Evolutionary conservation across 2,888 invertebrate species (phyloP).

Genomic region (Euplagia quadripunctaria): DNA sequence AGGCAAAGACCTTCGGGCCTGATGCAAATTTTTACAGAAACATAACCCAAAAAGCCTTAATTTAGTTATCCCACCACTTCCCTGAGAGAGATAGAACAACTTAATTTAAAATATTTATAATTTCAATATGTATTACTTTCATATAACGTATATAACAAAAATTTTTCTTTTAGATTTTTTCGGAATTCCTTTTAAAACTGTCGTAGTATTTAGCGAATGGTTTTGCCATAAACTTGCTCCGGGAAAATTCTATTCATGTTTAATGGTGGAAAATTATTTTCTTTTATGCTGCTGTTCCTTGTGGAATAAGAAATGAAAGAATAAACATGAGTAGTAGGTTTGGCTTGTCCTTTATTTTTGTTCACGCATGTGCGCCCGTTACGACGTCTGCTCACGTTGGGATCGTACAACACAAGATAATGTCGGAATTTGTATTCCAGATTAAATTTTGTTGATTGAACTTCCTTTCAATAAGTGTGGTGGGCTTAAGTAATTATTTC

Average conservation of each 20-base stretch:
- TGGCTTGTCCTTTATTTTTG: slow-evolving; percentile 34
- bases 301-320: slow-evolving; percentile 20
- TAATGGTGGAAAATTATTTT: slow-evolving; percentile 4
- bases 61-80: neutral
- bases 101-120: neutral
- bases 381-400: slow-evolving; percentile 37
- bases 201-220: neutral
- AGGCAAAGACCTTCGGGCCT: too few species aligned
- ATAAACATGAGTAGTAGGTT: slow-evolving; percentile 24
- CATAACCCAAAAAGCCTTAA: too few species aligned
- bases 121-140: neutral
- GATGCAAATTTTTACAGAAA: too few species aligned
- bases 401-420: slow-evolving; percentile 39
- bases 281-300: slow-evolving; percentile 19
- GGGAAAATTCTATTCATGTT: slow-evolving; percentile 16
- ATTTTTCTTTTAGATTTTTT: slow-evolving; percentile 6
- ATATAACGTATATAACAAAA: too few species aligned
- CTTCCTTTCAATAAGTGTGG: slow-evolving; percentile 25
- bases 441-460: slow-evolving; percentile 37
- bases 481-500: slow-evolving; percentile 22
- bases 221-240: slow-evolving; percentile 11
- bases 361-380: slow-evolving; percentile 33
- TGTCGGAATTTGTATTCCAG: slow-evolving; percentile 44
- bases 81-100: neutral
- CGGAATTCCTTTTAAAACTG: slow-evolving; percentile 11